Base-by-base conservation (phyloP, 2,797 vertebrate species). In the Mycteria americana region DNA sequence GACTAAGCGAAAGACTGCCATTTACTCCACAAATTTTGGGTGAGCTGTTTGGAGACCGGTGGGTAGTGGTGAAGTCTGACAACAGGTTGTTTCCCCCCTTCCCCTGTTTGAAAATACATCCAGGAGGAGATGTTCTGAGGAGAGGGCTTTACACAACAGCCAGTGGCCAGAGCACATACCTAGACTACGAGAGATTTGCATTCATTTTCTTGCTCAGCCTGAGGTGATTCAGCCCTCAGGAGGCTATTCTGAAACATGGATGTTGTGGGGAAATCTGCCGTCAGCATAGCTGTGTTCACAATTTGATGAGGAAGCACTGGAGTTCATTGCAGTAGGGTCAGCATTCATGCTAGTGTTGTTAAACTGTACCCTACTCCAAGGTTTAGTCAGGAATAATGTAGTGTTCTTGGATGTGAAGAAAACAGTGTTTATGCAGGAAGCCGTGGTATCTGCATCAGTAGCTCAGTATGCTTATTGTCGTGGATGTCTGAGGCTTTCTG, bases 381-480 rank as follows among this genome's bases (percentile, higher is more conserved):
- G 65, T 63, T 67, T 70, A 85, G 46, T 76, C 54, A 39, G 48
- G 51, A 45, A n/a, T 76, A 37, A 50, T 70, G 75, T 5, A 4
- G 25, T 13, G 31, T 13, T 53, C 25, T 14, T 60, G 76, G 88
- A 50, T 60, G 18, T 51, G 60, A 80, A 59, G 56, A 56, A 56
- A 83, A 28, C 2, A 1, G 10, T 50, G 13, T 10, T 77, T 31
- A 11, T 2, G 1, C 59, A 85, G 64, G 35, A 63, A 74, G 43
- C 31, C 2, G 0, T 21, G 39, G 18, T 21, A 19, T 30, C 23
- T 2, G 0, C 6, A 4, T 63, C 45, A 74, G 23, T n/a, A 69
- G 59, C 65, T 75, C 67, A 8, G n/a, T 48, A 21, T 33, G 33
- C 35, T 77, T 69, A 3, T 18, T 70, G 69, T 51, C 16, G 3